A percentile compares a stretch with the other conserved stretches of the same genome.
phyloP scores from a whole-genome alignment of 2,888 invertebrate genomes.

The Catocala sponsa region DNA sequence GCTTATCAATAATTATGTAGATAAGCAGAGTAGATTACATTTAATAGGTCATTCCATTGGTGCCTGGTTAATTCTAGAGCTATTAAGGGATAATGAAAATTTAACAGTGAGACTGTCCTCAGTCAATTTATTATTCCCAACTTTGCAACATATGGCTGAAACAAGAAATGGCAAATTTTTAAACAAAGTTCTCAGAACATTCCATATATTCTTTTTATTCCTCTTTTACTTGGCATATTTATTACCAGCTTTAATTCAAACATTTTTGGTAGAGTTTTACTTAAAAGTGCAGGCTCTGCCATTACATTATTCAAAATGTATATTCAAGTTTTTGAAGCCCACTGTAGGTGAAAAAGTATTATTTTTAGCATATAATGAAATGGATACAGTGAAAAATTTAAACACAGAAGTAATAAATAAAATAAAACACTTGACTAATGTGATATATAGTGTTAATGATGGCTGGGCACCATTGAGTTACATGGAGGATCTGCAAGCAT shows the following conservation, averaged over 20 bases:
- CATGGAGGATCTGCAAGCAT: constrained; percentile 88
- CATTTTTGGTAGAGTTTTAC: constrained; percentile 86
- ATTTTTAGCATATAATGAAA: constrained; percentile 93
- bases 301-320: constrained; percentile 76
- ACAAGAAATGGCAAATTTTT: constrained; percentile 92
- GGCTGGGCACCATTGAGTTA: constrained; percentile 94
- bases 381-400: constrained; percentile 91
- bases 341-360: constrained; percentile 89
- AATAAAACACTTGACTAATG: constrained; percentile 86
- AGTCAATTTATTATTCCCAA: constrained; percentile 94
- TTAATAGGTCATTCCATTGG: constrained; percentile 97
- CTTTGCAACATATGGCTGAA: constrained; percentile 94
- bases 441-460: constrained; percentile 94
- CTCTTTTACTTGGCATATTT: constrained; percentile 74
- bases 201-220: constrained; percentile 66
- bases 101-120: constrained; percentile 88
- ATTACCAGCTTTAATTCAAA: constrained; percentile 86
- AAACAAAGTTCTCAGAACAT: constrained; percentile 87
- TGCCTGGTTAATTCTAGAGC: constrained; percentile 93
- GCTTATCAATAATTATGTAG: constrained; percentile 92
- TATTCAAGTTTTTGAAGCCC: constrained; percentile 88
- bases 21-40: constrained; percentile 91
- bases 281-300: constrained; percentile 86
- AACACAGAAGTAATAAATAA: constrained; percentile 90
- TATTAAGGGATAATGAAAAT: constrained; percentile 88